A percentile compares a stretch with the other conserved stretches of the same genome.
Evolutionary conservation across 2,113 vertebrate genomes (phyloP).

Genomic region (Mystacornis crossleyi): DNA sequence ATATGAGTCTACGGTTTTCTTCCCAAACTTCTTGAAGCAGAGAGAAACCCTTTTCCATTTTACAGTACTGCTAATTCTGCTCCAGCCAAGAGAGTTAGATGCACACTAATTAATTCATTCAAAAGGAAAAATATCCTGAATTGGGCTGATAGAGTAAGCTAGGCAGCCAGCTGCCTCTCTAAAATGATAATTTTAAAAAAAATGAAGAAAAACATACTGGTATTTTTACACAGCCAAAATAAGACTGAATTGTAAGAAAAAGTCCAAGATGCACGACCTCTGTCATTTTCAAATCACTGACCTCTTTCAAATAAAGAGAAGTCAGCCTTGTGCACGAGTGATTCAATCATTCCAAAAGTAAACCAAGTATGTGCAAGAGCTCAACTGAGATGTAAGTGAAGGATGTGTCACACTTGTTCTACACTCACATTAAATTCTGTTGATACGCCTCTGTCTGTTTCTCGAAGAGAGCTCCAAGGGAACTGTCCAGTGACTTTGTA

Average conservation of each 20-base stretch:
- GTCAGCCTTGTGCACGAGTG: not conserved
- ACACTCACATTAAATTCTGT: constrained; percentile 87
- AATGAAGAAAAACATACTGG: not conserved
- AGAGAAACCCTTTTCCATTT: not conserved
- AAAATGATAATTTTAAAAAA: not conserved
- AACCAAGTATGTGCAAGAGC: not conserved
- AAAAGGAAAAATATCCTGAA: not conserved
- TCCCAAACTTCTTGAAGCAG: not conserved
- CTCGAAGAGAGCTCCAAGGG: constrained; percentile 96
- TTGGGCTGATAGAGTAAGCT: not conserved
- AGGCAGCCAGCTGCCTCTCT: not conserved
- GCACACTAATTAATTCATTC: not conserved
- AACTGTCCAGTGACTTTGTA: constrained; percentile 98
- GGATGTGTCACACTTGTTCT: not conserved
- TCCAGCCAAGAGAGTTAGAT: not conserved
- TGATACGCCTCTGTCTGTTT: constrained; percentile 92
- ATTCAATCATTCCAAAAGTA: not conserved
- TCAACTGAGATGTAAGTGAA: not conserved
- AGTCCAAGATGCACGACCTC: not conserved
- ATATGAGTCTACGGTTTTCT: not conserved
- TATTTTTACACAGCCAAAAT: not conserved
- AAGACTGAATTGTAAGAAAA: not conserved
- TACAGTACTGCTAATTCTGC: not conserved
- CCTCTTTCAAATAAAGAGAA: not conserved
- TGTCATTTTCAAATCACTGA: not conserved